Evolutionary conservation across 1,140 invertebrate genomes (phyloP), one percentile per base, ranked within the genome.

Genomic region (Triops cancriformis): DNA sequence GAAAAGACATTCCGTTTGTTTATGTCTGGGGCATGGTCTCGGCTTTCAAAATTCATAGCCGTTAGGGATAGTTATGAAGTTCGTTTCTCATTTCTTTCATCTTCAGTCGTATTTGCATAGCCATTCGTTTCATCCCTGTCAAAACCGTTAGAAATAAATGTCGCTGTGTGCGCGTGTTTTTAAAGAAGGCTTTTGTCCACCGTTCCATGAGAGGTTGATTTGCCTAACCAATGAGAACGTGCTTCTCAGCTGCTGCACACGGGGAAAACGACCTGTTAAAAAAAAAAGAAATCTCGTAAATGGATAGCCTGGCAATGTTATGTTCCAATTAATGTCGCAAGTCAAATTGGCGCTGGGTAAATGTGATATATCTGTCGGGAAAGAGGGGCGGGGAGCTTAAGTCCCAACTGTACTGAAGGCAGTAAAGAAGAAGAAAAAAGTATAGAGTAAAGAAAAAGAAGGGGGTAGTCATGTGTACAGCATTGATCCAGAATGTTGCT

Each of bases 321-420:
- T 18, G 51, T 64, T 2, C 51, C 51, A 64, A 64, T 64, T 64
- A 64, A 64, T 64, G 51, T 64, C 51, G 14, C 51, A n/a, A 64
- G 51, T 64, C 14, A 64, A 64, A 64, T 64, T 64, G 51, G 31
- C 6, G 51, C 51, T 23, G 51, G 51, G 14, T 14, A 23, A 64
- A 64, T 64, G 23, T 64, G 51, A 64, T 64, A 64, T 64, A 64
- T 64, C 51, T 64, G 51, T 64, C 51, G 51, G 31, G 31, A 37
- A 7, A 7, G 31, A 7, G 7, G 31, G 2, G 7, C 9, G 14
- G 51, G 14, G 18, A 23, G 14, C 10, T 23, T n/a, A 7, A 23
- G 6, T 64, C 51, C 51, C 6, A 64, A 23, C 51, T 64, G 10
- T 64, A 64, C 10, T 6, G 51, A 64, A 64, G 14, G 18, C 6